phyloP scores from a whole-genome alignment of 2,888 invertebrate species.

The Sarcophaga subvicina region DNA sequence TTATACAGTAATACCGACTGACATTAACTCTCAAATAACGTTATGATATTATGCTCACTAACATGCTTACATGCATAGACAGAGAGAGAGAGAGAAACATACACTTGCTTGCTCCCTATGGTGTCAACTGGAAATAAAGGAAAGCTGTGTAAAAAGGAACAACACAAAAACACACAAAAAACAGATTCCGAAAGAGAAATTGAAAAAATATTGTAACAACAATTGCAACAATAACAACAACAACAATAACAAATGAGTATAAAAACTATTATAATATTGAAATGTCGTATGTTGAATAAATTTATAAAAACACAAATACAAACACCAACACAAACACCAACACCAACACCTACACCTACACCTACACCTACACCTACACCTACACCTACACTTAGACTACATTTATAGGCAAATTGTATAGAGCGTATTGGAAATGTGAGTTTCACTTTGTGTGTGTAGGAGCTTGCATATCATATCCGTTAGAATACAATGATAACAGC shows the following conservation, averaged over 20 bases:
- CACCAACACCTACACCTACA: not conserved
- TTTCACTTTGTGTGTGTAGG: not conserved
- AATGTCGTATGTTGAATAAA: constrained; percentile 58
- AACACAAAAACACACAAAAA: not conserved
- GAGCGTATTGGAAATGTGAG: not conserved
- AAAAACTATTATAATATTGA: constrained; percentile 58
- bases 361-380: not conserved
- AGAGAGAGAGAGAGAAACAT: not conserved
- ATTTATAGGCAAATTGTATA: not conserved
- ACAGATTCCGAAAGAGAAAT: constrained; percentile 10
- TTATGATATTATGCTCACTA: constrained; percentile 10
- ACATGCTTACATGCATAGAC: constrained; percentile 9
- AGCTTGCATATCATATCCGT: constrained; percentile 33
- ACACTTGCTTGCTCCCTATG: constrained; percentile 37
- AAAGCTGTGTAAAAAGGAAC: not conserved
- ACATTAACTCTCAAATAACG: constrained; percentile 14
- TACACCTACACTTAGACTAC: too few relatives aligned
- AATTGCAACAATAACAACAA: not conserved
- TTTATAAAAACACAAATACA: constrained; percentile 17
- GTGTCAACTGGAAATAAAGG: constrained; percentile 52
- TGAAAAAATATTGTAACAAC: constrained; percentile 1
- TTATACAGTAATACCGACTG: not conserved
- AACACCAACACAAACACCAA: not conserved
- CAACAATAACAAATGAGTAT: not conserved
- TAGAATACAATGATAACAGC: not conserved